Base-by-base conservation (phyloP, 2,797 vertebrate genomes). In the Falco cherrug region DNA sequence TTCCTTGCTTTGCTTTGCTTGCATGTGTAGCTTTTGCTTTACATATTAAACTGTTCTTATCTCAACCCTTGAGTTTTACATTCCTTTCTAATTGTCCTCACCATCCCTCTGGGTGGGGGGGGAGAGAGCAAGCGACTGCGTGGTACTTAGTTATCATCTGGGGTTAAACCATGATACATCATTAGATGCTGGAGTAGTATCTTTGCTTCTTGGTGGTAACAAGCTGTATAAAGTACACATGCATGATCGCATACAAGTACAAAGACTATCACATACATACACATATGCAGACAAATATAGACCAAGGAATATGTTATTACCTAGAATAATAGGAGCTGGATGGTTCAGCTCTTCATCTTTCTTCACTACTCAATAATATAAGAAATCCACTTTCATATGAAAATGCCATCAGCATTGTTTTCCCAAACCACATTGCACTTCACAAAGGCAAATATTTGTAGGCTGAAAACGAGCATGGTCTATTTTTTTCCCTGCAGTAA, bases 401-500 rank as follows among this genome's bases (percentile, higher is more conserved):
- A 94, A 93, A 93, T 77, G 56, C 31, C 35, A 63, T 56, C 59
- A 90, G 67, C 37, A n/a, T 59, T 95, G 50, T 70, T 89, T 93
- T 69, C 75, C 68, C 68, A 87, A 93, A 78, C 33, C 53, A 35
- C 61, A 51, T 74, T 82, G 61, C 53, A 71, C 26, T 77, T 77
- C 84, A 84, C 48, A 87, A 75, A 93, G 68, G 47, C 64, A 94
- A 87, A 65, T 78, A 85, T 74, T 71, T 87, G 61, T 74, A 59
- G 57, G 64, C 57, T 92, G 45, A 84, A 91, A 89, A 61, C 3
- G 5, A 85, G 9, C 26, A 61, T 15, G 28, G 47, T 85, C 56
- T 93, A 17, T 77, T 92, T 87, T 87, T 87, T 89, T 79, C 41
- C 41, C 83, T 89, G 78, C 86, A 94, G 53, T 47, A 82, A 89